Percentiles rank a stretch among this genome's conserved stretches.
Evolutionary conservation across 2,113 vertebrate species (phyloP).

Genomic region (Rafetus swinhoei): DNA sequence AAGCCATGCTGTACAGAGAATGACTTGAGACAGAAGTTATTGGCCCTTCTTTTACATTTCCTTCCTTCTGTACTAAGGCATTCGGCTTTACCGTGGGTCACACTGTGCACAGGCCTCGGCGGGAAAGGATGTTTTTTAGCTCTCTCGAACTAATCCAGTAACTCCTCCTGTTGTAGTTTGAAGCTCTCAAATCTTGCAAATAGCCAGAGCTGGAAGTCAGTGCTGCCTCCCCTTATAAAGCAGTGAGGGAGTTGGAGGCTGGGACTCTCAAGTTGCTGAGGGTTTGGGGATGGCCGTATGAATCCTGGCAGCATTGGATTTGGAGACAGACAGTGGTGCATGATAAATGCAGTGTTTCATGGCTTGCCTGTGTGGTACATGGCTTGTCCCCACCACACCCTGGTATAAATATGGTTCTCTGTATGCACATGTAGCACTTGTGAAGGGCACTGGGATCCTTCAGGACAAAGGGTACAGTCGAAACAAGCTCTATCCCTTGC

Average conservation of each 20-base stretch:
- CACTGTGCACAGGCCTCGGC: background rate
- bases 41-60: background rate
- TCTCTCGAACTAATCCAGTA: background rate
- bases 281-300: background rate
- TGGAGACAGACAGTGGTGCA: background rate
- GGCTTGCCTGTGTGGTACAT: background rate
- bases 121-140: background rate
- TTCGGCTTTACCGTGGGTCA: background rate
- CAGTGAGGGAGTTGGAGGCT: background rate
- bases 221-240: background rate
- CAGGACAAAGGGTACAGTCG: slow-evolving; percentile 47
- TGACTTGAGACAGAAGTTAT: background rate
- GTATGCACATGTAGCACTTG: background rate
- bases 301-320: background rate
- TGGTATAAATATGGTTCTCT: background rate
- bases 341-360: slow-evolving; percentile 5
- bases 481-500: slow-evolving; percentile 33
- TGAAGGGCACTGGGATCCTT: slow-evolving; percentile 36
- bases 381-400: background rate
- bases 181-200: background rate
- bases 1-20: background rate
- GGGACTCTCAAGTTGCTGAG: background rate
- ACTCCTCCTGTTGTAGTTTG: background rate
- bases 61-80: background rate
- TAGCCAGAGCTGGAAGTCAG: background rate